Percentiles rank a stretch among this genome's conserved stretches.
Evolutionary conservation across 2,888 invertebrate species (phyloP).

Genomic region (Nudaria mundana): DNA sequence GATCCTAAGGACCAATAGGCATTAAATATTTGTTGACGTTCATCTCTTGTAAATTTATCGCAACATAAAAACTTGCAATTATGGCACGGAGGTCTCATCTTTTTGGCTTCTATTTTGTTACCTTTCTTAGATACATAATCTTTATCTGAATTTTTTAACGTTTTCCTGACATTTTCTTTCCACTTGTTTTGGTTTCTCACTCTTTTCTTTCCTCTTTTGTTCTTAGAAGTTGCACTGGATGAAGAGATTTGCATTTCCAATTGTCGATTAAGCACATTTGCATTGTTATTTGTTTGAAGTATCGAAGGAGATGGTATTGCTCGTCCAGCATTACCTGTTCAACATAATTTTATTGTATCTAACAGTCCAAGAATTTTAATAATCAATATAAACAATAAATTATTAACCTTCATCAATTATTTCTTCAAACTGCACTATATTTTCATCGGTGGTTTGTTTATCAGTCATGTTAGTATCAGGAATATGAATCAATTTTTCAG

Average conservation of each 20-base stretch:
- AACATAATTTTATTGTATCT: background rate
- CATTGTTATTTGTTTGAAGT: slow-evolving; percentile 7
- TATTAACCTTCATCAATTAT: slow-evolving; percentile 9
- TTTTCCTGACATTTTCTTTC: slow-evolving; percentile 16
- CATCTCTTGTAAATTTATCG: too few species aligned
- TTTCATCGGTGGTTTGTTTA: slow-evolving; percentile 8
- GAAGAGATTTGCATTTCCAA: slow-evolving; percentile 6
- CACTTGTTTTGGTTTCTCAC: slow-evolving; percentile 9
- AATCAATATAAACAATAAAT: too few species aligned
- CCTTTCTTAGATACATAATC: slow-evolving; percentile 12
- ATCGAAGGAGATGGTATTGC: too few species aligned
- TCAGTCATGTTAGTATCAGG: slow-evolving; percentile 8
- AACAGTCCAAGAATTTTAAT: too few species aligned
- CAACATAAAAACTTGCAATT: too few species aligned
- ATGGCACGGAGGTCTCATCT: background rate
- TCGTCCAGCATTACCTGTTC: slow-evolving; percentile 4
- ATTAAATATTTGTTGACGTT: too few species aligned
- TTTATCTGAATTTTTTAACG: slow-evolving; percentile 12
- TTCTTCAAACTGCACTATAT: slow-evolving; percentile 8
- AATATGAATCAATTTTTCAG: slow-evolving; percentile 7
- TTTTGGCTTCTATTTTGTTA: background rate
- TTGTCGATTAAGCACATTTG: slow-evolving; percentile 7
- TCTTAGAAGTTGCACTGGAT: slow-evolving; percentile 3
- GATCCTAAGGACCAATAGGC: too few species aligned
- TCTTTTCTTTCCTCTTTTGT: slow-evolving; percentile 16